Percentiles rank a stretch among this genome's conserved stretches.
phyloP scores from a whole-genome alignment of 1,140 invertebrate species.

The Diabrotica undecimpunctata region DNA sequence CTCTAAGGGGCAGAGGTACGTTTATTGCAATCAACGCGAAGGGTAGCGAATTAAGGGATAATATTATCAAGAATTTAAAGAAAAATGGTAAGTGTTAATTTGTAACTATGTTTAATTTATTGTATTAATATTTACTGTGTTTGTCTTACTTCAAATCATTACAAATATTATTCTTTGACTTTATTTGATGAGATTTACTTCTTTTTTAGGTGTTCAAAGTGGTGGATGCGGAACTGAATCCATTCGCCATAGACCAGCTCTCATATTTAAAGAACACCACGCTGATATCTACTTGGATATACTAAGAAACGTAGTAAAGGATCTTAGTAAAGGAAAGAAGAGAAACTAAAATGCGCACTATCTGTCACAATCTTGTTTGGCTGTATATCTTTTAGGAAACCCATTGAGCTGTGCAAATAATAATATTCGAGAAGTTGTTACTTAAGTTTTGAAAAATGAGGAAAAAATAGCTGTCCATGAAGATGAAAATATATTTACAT shows the following conservation, averaged over 20 bases:
- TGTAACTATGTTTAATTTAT: too few species aligned
- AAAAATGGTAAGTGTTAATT: slow-evolving; percentile 61
- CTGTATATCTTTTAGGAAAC: too few species aligned
- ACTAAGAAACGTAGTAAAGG: slow-evolving; percentile 70
- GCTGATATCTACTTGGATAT: slow-evolving; percentile 87
- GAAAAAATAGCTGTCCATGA: too few species aligned
- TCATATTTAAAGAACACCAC: slow-evolving; percentile 86
- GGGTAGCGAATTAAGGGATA: slow-evolving; percentile 67
- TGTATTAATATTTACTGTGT: too few species aligned
- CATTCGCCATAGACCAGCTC: slow-evolving; percentile 83
- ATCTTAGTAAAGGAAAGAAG: slow-evolving; percentile 43
- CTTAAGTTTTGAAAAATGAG: too few species aligned
- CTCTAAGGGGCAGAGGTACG: slow-evolving; percentile 85
- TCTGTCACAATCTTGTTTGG: too few species aligned
- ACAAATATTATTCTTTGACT: too few species aligned
- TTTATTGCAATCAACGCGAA: slow-evolving; percentile 82
- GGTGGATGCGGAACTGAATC: slow-evolving; percentile 82
- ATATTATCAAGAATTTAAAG: slow-evolving; percentile 72
- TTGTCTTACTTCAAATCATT: too few species aligned
- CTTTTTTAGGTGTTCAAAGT: slow-evolving; percentile 70
- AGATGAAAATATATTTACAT: too few species aligned
- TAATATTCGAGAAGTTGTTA: too few species aligned
- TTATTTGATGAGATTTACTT: slow-evolving; percentile 29
- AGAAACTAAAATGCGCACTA: background rate
- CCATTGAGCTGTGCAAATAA: too few species aligned